These are phyloP conservation scores for Uromys caudimaculatus DNA, from an alignment of 2,797 vertebrate genomes.

Conservation along the genomic window DNA sequence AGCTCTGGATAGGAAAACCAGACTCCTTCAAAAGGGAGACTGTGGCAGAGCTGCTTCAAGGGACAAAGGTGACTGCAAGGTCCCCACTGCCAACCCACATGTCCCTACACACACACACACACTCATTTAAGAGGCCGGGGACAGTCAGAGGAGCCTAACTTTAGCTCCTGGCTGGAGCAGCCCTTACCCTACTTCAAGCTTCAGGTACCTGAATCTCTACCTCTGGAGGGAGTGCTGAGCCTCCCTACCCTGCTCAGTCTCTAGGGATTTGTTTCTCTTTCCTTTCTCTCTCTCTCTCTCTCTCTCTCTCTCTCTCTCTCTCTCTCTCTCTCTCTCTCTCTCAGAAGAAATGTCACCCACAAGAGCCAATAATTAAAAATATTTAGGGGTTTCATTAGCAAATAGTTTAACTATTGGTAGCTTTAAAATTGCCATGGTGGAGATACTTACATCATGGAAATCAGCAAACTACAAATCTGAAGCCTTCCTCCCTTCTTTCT, in stretches of 20 bases:
- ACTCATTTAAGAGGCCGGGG: neutral
- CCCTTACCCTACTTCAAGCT: neutral
- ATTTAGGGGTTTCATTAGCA: neutral
- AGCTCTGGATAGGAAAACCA: neutral
- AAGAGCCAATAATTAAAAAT: neutral
- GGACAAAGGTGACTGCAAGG: neutral
- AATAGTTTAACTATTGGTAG: neutral
- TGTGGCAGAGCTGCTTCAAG: neutral
- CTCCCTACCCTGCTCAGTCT: neutral
- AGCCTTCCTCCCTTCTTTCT: neutral
- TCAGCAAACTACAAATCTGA: neutral
- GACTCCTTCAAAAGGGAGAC: neutral
- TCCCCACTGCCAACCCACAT: neutral
- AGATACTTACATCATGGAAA: neutral
- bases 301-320: neutral
- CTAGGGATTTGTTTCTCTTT: neutral
- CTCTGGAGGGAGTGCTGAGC: neutral
- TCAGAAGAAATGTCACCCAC: neutral
- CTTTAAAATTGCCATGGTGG: neutral
- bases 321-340: neutral
- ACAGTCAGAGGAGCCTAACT: neutral
- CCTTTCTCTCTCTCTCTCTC: too few relatives aligned
- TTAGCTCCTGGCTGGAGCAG: neutral
- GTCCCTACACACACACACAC: neutral
- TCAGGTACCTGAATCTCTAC: neutral